phyloP scores from a whole-genome alignment of 1,140 invertebrate genomes.

The Aphelenchoides avenae region DNA sequence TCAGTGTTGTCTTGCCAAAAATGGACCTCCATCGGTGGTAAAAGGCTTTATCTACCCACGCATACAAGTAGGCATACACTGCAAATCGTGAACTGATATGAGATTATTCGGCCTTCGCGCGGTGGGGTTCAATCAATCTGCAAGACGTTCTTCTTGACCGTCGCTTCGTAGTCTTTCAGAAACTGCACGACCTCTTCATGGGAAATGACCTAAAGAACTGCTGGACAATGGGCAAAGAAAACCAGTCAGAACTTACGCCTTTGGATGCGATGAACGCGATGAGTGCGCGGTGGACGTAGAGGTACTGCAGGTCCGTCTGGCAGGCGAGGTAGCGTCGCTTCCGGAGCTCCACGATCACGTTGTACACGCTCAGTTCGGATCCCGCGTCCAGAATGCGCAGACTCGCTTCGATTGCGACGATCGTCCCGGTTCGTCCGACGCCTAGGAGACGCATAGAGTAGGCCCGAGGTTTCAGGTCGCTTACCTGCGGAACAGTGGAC shows the following conservation, averaged over 20 bases:
- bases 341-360: slow-evolving; percentile 34
- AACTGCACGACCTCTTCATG: too few species aligned
- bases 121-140: too few species aligned
- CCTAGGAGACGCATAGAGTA: slow-evolving; percentile 15
- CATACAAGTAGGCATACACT: too few species aligned
- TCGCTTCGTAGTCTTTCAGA: too few species aligned
- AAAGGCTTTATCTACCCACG: too few species aligned
- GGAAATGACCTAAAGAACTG: too few species aligned
- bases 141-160: too few species aligned
- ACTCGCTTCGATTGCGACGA: slow-evolving; percentile 35
- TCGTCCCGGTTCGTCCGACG: slow-evolving; percentile 46
- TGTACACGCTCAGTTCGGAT: slow-evolving; percentile 41
- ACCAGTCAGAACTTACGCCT: slow-evolving; percentile 41
- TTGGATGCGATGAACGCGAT: slow-evolving; percentile 40
- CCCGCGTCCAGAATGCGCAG: slow-evolving; percentile 35
- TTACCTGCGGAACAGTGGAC: slow-evolving; percentile 45
- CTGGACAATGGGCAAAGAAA: too few species aligned
- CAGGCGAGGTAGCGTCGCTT: slow-evolving; percentile 35
- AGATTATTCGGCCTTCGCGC: too few species aligned
- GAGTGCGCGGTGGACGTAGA: slow-evolving; percentile 39
- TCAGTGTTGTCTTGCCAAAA: too few species aligned
- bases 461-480: neutral
- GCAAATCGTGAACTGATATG: too few species aligned
- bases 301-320: slow-evolving; percentile 49
- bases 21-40: too few species aligned